Evolutionary conservation across 2,888 invertebrate species (phyloP), one percentile per base, ranked within the genome.

Genomic region (Rhagophthalmus giganteus): DNA sequence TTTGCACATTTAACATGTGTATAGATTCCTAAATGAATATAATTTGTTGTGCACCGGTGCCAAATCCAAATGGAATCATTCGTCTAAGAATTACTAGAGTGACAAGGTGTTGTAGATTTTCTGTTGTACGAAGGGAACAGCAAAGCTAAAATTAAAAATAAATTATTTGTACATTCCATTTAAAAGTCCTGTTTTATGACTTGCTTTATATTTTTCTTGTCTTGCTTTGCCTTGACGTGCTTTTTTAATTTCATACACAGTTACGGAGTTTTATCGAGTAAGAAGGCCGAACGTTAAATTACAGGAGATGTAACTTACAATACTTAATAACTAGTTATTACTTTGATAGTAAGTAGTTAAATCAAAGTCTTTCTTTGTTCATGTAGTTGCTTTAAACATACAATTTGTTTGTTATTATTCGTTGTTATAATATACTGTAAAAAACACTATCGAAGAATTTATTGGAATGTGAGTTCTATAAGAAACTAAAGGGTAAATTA

Each of bases 81-180:
- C 28, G n/a, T 26, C 14, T 49, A 41, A 26, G 42, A 37, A 49
- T 41, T 34, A 11, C 7, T 34, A 30, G 37, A 42, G 44, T 44
- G 30, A 45, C 28, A 20, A 41, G n/a, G n/a, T 24, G 25, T 26
- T 39, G 50, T 54, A 50, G 57, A 54, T 54, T 59, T 68, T 71
- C 65, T 70, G 69, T 72, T 71, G 65, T 67, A 68, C 60, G 68
- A 81, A 81, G 82, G 81, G 80, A 81, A 81, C 81, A 79, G 80
- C 79, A 77, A 82, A 81, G 77, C 70, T 73, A 73, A 67, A 70
- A 71, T 73, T 68, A 80, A 81, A 42, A 81, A 73, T 76, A 75
- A 81, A 83, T 82, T 82, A 85, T 85, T 85, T 86, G 85, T 86
- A 86, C 86, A 86, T 86, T 86, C 86, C 86, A 85, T 84, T 82